phyloP scores from a whole-genome alignment of 2,797 vertebrate species.

The Onychomys torridus region DNA sequence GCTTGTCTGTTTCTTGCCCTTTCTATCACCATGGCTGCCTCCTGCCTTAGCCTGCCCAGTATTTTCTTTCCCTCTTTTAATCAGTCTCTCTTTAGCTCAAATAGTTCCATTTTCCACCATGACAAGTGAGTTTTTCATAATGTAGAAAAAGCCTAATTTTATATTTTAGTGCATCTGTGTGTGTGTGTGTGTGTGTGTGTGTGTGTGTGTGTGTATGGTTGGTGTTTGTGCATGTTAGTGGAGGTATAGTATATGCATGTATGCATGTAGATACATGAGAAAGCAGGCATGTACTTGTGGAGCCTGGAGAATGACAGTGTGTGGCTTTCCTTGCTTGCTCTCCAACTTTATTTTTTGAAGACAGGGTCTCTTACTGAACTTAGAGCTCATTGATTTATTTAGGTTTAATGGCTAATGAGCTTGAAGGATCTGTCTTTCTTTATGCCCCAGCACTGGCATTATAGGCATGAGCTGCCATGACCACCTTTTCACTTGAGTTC shows the following conservation, averaged over 20 bases:
- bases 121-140: neutral
- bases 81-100: constrained; percentile 39
- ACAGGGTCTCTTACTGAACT: neutral
- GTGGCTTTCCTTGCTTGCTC: neutral
- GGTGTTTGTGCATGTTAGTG: neutral
- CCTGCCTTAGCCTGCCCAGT: neutral
- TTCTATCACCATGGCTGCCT: constrained; percentile 71
- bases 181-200: neutral
- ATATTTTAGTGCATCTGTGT: neutral
- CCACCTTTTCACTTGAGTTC: too few species aligned
- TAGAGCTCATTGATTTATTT: neutral
- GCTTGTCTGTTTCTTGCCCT: constrained; percentile 84
- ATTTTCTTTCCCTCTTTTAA: neutral
- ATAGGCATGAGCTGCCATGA: too few species aligned
- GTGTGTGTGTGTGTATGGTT: neutral
- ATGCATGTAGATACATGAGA: neutral
- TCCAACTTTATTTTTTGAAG: neutral
- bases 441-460: neutral
- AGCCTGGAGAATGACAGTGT: neutral
- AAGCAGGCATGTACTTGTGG: neutral
- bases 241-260: neutral
- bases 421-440: neutral
- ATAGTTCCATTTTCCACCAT: neutral
- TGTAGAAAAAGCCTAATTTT: neutral
- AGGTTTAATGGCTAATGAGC: neutral